Conservation (phyloP, 1,140 invertebrate species). For the Himalopsyche phryganea region DNA sequence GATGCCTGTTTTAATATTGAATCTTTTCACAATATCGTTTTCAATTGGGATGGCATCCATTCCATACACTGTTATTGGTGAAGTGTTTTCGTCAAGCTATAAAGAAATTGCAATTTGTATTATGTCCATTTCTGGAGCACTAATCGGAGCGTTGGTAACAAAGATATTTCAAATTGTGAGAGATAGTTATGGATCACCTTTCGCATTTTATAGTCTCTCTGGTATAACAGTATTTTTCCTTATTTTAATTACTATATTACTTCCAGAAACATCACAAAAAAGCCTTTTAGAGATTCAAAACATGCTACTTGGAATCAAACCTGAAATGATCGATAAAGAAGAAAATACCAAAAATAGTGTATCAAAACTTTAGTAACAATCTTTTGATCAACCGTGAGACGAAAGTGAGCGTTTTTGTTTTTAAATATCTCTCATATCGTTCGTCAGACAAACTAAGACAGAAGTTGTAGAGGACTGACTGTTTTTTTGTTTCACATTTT, state of each 20-base stretch:
- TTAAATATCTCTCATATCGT: no score
- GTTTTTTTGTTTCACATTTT: no score
- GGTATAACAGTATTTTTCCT: conserved; percentile 10
- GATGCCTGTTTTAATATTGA: conserved; percentile 34
- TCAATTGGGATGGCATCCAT: conserved; percentile 59
- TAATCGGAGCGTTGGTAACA: conserved; percentile 16
- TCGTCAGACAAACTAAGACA: no score
- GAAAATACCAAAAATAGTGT: background rate
- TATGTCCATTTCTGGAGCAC: conserved; percentile 45
- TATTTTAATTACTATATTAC: conserved; percentile 9
- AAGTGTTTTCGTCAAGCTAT: conserved; percentile 59
- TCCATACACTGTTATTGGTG: conserved; percentile 62
- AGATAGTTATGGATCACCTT: conserved; percentile 17
- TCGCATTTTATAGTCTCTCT: conserved; percentile 21
- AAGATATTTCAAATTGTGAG: conserved; percentile 32
- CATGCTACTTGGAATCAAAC: conserved; percentile 10
- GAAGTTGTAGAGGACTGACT: no score
- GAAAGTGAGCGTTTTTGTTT: no score
- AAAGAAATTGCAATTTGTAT: conserved; percentile 57
- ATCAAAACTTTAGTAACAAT: background rate
- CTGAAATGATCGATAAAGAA: background rate
- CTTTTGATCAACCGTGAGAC: no score
- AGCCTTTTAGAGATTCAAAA: conserved; percentile 29
- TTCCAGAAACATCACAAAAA: conserved; percentile 32
- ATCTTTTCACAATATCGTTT: conserved; percentile 42